Base-by-base conservation (phyloP, 2,113 vertebrate genomes). In the Fulica atra region DNA sequence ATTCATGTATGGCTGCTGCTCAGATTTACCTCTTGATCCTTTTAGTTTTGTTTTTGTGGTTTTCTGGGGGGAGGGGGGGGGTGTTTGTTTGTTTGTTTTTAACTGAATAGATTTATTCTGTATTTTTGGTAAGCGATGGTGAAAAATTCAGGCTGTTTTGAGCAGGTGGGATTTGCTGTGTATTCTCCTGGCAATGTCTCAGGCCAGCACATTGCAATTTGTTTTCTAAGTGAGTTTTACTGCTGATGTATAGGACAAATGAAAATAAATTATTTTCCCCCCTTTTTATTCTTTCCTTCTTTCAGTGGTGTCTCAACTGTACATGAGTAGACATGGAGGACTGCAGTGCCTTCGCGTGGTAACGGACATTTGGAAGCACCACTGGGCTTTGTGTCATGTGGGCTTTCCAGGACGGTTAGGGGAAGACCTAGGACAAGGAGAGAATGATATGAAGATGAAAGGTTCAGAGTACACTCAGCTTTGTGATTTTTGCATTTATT, bases 191-290 rank as follows among this genome's bases (percentile, higher is more conserved):
- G 5, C 40, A 36, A n/a, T 50, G 6, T 31, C 17, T 44, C 19
- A 81, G 33, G 36, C 10, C 2, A 8, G 3, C 29, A 17, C 11
- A 5, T 35, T 79, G 51, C 9, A 66, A 18, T 29, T n/a, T 48
- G 65, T 70, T 95, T 82, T 23, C 40, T 0, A 1, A 74, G 23
- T 3, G 11, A 54, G 7, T 54, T 48, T 65, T 53, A 35, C 16
- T 81, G 24, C 10, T 24, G 20, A 78, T 84, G 13, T 38, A 48
- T 7, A 38, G 16, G 24, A 50, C 8, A 57, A 81, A 88, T 25
- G 1, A 51, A 82, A 85, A 48, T 6, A 35, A 46, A 31, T 21
- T 11, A 10, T 56, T 61, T 35, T 4, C 0, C 2, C 5, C 44
- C 15, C 6, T 64, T 56, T 64, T 89, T 35, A 36, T 25, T 69